Percentiles rank a stretch among this genome's conserved stretches.
Evolutionary conservation across 1,140 invertebrate species (phyloP).

Genomic region (Penaeus japonicus): DNA sequence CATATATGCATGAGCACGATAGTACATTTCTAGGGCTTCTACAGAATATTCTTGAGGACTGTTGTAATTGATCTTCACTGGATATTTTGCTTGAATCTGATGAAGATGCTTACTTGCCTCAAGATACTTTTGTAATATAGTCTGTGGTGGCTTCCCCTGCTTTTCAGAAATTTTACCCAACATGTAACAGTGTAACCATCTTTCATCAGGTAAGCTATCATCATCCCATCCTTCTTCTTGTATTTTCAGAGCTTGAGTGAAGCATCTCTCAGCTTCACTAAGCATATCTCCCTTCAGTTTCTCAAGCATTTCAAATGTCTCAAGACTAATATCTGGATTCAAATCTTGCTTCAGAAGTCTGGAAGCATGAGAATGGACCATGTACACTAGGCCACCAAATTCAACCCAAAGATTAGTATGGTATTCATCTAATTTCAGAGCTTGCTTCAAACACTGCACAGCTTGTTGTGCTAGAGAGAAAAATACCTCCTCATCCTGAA

Average conservation of each 20-base stretch:
- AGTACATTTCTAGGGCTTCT: constrained; percentile 84
- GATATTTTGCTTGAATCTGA: constrained; percentile 84
- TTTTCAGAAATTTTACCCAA: constrained; percentile 91
- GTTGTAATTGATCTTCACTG: constrained; percentile 84
- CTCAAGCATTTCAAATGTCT: constrained; percentile 77
- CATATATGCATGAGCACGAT: constrained; percentile 79
- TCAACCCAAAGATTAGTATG: constrained; percentile 86
- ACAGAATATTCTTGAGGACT: constrained; percentile 82
- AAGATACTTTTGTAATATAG: constrained; percentile 80
- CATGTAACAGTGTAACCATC: constrained; percentile 92
- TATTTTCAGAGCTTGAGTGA: constrained; percentile 64
- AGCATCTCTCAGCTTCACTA: constrained; percentile 78
- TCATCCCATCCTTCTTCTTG: constrained; percentile 64
- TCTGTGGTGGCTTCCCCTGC: constrained; percentile 74
- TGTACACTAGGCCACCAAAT: constrained; percentile 86
- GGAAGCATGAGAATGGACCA: constrained; percentile 86
- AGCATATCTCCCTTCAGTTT: constrained; percentile 81
- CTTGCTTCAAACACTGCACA: constrained; percentile 79
- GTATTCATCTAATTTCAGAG: constrained; percentile 75
- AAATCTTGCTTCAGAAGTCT: constrained; percentile 78
- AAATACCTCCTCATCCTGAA: constrained; percentile 71
- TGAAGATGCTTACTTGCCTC: constrained; percentile 74
- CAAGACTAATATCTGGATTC: constrained; percentile 76
- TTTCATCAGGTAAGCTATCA: constrained; percentile 75
- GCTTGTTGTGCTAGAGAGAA: constrained; percentile 75